phyloP scores from a whole-genome alignment of 2,797 vertebrate genomes.

The Taeniopygia guttata region DNA sequence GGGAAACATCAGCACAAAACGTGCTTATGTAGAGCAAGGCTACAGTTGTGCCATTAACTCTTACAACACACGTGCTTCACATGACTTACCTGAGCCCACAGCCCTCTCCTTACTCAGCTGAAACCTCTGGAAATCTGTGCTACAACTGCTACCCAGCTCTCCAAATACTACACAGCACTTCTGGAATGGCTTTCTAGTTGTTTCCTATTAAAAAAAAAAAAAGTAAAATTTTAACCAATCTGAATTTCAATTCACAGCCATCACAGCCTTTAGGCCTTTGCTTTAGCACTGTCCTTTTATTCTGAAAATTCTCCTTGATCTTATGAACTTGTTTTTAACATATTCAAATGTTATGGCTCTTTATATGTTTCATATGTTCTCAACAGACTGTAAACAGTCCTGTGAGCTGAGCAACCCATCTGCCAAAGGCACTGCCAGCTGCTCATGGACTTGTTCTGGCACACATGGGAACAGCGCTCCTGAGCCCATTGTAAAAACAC shows the following conservation, averaged over 20 bases:
- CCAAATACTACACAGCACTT: neutral
- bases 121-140: neutral
- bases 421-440: neutral
- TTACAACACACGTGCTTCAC: constrained; percentile 33
- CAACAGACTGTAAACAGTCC: neutral
- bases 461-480: neutral
- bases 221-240: neutral
- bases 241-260: neutral
- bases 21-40: constrained; percentile 31
- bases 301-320: neutral
- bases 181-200: neutral
- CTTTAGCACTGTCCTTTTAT: neutral
- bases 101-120: neutral
- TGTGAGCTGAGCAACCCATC: neutral
- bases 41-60: constrained; percentile 8
- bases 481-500: neutral
- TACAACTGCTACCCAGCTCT: neutral
- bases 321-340: neutral
- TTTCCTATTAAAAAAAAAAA: neutral
- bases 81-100: constrained; percentile 9
- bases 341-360: neutral
- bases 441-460: neutral
- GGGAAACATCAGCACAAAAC: constrained; percentile 60
- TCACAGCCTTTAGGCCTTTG: neutral
- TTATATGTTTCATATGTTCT: neutral